Evolutionary conservation across 2,888 invertebrate species (phyloP).

Genomic region (Nomada goodeniana): DNA sequence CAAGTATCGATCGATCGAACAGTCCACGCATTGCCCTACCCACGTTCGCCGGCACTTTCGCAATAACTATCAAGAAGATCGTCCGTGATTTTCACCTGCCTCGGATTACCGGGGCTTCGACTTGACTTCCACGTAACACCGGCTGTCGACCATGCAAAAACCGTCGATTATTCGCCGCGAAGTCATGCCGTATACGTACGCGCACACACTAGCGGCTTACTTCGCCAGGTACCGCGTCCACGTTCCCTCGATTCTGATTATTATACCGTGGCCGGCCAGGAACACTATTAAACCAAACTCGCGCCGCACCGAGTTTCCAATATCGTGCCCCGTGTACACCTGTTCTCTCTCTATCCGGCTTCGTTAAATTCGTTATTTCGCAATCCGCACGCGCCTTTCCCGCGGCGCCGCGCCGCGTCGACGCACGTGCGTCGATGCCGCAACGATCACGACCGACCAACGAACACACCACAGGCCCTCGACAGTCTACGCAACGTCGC

Average conservation of each 20-base stretch:
- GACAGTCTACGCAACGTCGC: constrained; percentile 53
- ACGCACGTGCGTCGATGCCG: constrained; percentile 73
- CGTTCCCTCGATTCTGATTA: constrained; percentile 51
- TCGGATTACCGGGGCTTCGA: neutral
- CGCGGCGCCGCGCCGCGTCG: constrained; percentile 65
- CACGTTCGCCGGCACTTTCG: neutral
- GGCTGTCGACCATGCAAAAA: constrained; percentile 17
- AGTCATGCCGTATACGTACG: constrained; percentile 1
- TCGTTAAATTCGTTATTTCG: constrained; percentile 76
- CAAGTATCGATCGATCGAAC: neutral
- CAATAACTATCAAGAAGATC: constrained; percentile 11
- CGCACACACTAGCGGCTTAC: neutral
- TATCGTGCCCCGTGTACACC: constrained; percentile 61
- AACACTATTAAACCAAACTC: constrained; percentile 57
- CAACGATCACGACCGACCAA: constrained; percentile 41
- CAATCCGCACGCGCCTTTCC: constrained; percentile 74
- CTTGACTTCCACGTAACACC: constrained; percentile 15
- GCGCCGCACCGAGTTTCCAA: constrained; percentile 59
- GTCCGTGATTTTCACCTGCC: constrained; percentile 13
- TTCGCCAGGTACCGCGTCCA: constrained; percentile 20
- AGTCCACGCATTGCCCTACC: neutral
- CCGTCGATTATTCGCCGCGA: constrained; percentile 44
- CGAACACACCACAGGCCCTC: constrained; percentile 12
- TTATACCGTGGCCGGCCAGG: constrained; percentile 40
- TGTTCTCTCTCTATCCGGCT: constrained; percentile 65